phyloP scores from a whole-genome alignment of 2,797 vertebrate species.

The Pipistrellus pipistrellus region DNA sequence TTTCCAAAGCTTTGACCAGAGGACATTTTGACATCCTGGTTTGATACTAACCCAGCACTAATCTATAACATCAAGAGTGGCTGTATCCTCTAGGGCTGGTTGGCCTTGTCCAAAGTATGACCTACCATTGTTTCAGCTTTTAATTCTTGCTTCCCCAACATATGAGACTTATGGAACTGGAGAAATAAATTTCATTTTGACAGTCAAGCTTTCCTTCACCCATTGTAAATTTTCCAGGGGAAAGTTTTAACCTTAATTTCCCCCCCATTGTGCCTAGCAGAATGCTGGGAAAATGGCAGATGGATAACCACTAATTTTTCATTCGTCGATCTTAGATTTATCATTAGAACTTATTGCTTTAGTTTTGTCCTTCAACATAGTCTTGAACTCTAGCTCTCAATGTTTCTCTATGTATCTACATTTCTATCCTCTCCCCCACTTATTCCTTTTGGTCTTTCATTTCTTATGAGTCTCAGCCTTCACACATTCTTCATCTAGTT shows the following conservation, averaged over 20 bases:
- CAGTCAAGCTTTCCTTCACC: slow-evolving; percentile 37
- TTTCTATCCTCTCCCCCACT: neutral
- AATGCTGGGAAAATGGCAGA: neutral
- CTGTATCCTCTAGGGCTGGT: neutral
- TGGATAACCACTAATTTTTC: neutral
- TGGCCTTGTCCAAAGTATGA: neutral
- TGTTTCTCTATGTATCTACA: neutral
- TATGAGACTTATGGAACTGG: neutral
- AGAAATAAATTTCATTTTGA: slow-evolving; percentile 33
- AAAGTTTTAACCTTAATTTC: neutral
- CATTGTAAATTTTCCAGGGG: neutral
- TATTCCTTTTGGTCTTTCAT: neutral
- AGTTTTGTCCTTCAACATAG: neutral
- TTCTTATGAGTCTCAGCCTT: neutral
- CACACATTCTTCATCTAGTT: neutral
- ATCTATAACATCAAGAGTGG: neutral
- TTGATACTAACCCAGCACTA: neutral
- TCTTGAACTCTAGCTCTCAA: neutral
- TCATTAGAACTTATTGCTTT: neutral
- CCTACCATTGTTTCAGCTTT: neutral
- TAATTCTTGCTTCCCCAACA: neutral
- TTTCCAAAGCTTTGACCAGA: slow-evolving; percentile 38
- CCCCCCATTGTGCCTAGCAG: neutral
- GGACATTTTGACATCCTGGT: neutral
- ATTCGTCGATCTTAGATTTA: neutral